A percentile compares a stretch with the other conserved stretches of the same genome.
Conservation (phyloP, 1,140 invertebrate species). For the Sminthurides bifidus region DNA sequence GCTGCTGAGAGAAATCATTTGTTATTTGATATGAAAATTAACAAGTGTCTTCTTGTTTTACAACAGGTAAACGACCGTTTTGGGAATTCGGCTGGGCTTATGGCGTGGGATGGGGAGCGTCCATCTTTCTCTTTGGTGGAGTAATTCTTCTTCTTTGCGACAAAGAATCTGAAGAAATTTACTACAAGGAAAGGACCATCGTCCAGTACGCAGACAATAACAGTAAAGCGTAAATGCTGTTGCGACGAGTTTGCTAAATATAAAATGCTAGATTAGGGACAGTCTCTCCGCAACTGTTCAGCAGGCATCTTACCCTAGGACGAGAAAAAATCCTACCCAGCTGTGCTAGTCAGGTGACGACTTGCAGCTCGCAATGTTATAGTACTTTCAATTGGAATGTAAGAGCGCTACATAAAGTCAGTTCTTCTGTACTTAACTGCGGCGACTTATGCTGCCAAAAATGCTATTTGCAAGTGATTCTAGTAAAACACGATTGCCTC, state of each 20-base stretch:
- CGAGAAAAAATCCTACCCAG: no score
- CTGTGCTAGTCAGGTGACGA: no score
- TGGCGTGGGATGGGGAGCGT: conserved; percentile 91
- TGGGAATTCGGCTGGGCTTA: conserved; percentile 96
- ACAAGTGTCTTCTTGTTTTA: conserved; percentile 1
- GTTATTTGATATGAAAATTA: not conserved
- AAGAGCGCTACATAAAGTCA: no score
- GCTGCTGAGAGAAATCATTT: no score
- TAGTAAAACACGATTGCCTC: no score
- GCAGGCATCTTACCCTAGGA: not conserved
- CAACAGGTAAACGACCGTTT: conserved; percentile 62
- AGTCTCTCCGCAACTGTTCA: no score
- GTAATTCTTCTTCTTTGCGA: conserved; percentile 87
- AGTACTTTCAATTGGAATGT: no score
- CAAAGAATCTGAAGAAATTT: conserved; percentile 95
- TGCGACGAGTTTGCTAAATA: not conserved
- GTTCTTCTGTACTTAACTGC: no score
- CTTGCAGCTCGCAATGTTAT: no score
- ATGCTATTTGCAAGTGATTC: no score
- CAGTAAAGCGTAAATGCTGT: conserved; percentile 23
- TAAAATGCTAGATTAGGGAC: not conserved
- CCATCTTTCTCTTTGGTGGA: conserved; percentile 89
- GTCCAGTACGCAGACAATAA: conserved; percentile 53
- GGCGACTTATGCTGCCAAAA: no score
- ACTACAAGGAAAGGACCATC: conserved; percentile 91